Evolutionary conservation across 2,797 vertebrate species (phyloP).

Genomic region (Calcarius lapponicus): DNA sequence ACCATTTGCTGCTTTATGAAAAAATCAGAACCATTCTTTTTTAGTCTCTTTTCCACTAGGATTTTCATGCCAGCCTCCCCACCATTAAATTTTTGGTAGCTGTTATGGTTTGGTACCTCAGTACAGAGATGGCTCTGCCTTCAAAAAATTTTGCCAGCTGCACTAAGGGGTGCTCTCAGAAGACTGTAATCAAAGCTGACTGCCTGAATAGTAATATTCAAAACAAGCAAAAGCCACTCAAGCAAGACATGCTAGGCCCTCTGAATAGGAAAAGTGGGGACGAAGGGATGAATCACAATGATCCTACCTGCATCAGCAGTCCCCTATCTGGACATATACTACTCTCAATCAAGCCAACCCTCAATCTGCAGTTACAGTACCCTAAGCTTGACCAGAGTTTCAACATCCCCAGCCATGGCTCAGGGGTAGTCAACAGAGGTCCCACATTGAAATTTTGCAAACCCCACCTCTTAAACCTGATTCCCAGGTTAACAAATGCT

Average conservation of each 20-base stretch:
- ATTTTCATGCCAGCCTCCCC: neutral
- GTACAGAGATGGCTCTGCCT: neutral
- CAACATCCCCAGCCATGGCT: neutral
- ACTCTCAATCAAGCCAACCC: neutral
- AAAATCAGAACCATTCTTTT: neutral
- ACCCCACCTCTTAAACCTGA: neutral
- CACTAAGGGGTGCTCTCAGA: neutral
- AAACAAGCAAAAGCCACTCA: neutral
- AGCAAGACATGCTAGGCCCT: neutral
- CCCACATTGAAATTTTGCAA: neutral
- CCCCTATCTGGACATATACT: neutral
- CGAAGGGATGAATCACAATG: neutral
- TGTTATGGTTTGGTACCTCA: neutral
- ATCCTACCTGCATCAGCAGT: neutral
- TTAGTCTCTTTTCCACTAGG: neutral
- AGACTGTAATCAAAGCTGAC: neutral
- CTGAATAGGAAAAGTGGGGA: neutral
- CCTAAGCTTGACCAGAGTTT: neutral
- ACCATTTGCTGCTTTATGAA: neutral
- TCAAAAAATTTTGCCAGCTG: neutral
- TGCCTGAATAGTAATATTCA: neutral
- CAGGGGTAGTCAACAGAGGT: neutral
- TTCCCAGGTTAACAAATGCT: neutral
- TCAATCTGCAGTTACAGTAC: neutral
- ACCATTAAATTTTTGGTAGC: neutral